Percentiles rank a stretch among this genome's conserved stretches.
These are phyloP conservation scores for Protonemura montana DNA, from an alignment of 2,888 invertebrate genomes.

Conservation along the genomic window DNA sequence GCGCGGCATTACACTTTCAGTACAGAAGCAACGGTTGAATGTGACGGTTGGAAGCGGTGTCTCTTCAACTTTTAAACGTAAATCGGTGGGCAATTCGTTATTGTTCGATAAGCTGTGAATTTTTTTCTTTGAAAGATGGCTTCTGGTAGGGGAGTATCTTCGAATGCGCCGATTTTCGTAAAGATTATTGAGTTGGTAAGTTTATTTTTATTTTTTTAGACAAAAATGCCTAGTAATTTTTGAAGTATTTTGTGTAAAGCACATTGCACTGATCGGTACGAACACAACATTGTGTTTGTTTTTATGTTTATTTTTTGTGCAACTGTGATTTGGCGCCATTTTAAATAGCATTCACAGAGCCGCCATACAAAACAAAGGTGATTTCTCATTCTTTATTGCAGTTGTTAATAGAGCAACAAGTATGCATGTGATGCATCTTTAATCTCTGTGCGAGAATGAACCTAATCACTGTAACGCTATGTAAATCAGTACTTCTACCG, in stretches of 20 bases:
- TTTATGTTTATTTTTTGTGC: neutral
- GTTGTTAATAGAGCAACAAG: no score
- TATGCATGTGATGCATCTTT: no score
- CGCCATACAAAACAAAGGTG: no score
- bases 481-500: no score
- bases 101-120: neutral
- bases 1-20: neutral
- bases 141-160: neutral
- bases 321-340: conserved; percentile 29
- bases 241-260: neutral
- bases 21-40: no score
- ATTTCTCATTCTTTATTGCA: no score
- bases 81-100: neutral
- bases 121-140: neutral
- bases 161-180: conserved; percentile 63
- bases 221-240: neutral
- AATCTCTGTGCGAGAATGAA: no score
- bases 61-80: neutral
- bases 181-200: conserved; percentile 72
- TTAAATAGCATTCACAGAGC: neutral
- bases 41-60: neutral
- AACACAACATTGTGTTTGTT: neutral
- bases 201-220: no score
- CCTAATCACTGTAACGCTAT: no score
- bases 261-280: no score